Evolutionary conservation across 2,113 vertebrate genomes (phyloP).

Genomic region (Paralichthys olivaceus): DNA sequence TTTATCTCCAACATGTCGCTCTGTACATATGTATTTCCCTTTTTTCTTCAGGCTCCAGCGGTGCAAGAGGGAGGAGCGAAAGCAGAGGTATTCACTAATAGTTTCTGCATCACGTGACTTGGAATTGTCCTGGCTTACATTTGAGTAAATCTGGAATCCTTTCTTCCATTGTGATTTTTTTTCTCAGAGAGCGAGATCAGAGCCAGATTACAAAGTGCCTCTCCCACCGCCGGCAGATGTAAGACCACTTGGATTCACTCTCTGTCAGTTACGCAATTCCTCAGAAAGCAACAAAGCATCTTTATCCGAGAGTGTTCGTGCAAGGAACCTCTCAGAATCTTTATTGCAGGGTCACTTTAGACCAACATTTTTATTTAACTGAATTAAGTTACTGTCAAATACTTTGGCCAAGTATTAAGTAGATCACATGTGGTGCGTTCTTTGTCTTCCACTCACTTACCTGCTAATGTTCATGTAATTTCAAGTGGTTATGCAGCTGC

Average conservation of each 20-base stretch:
- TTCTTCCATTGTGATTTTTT: conserved; percentile 53
- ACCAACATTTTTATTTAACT: conserved; percentile 6
- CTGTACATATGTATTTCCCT: conserved; percentile 11
- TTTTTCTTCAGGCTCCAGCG: conserved; percentile 60
- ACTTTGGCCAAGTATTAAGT: conserved; percentile 6
- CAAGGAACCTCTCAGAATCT: conserved; percentile 16
- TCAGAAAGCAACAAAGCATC: conserved; percentile 54
- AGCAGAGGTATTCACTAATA: conserved; percentile 87
- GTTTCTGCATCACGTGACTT: conserved; percentile 21
- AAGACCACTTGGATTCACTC: conserved; percentile 74
- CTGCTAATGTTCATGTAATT: conserved; percentile 27
- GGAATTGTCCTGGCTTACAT: conserved; percentile 9
- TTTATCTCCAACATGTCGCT: conserved; percentile 25
- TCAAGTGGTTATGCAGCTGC: conserved; percentile 49
- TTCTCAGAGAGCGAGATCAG: conserved; percentile 94
- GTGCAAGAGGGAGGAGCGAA: conserved; percentile 91
- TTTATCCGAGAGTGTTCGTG: conserved; percentile 36
- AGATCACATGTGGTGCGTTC: not conserved
- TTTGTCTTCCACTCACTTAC: conserved; percentile 29
- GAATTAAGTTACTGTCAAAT: conserved; percentile 19
- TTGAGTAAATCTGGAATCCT: conserved; percentile 50
- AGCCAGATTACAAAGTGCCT: conserved; percentile 94
- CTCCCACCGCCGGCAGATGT: conserved; percentile 93
- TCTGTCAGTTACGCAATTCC: conserved; percentile 48
- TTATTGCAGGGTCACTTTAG: not conserved